A percentile compares a stretch with the other conserved stretches of the same genome.
Evolutionary conservation across 1,140 invertebrate species (phyloP).

Genomic region (Scaptomyza montana): DNA sequence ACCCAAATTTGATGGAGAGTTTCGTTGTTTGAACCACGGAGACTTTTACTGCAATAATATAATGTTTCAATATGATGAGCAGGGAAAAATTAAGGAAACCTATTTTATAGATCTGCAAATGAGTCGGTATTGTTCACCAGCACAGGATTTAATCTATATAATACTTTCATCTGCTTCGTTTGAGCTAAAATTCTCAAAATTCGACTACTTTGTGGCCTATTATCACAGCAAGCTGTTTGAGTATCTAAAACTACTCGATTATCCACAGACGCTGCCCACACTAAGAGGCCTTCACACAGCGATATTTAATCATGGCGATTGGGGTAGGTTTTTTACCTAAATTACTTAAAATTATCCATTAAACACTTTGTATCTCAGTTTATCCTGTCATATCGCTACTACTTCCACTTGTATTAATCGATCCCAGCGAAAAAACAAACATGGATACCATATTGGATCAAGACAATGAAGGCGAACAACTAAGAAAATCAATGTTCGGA

Average conservation of each 20-base stretch:
- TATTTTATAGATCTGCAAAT: constrained; percentile 74
- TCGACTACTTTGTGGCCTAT: constrained; percentile 64
- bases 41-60: constrained; percentile 85
- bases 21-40: constrained; percentile 87
- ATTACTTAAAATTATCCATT: not conserved
- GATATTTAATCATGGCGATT: constrained; percentile 55
- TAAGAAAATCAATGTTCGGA: constrained; percentile 50
- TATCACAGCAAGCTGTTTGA: constrained; percentile 66
- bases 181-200: constrained; percentile 61
- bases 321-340: constrained; percentile 47
- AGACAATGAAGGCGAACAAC: constrained; percentile 40
- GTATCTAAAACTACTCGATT: constrained; percentile 55
- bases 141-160: constrained; percentile 68
- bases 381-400: constrained; percentile 47
- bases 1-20: constrained; percentile 83
- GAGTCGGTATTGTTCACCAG: constrained; percentile 67
- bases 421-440: constrained; percentile 57
- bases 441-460: constrained; percentile 60
- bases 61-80: constrained; percentile 79
- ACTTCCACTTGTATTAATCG: constrained; percentile 56
- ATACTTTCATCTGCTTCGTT: constrained; percentile 60
- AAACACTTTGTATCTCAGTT: constrained; percentile 28
- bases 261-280: constrained; percentile 49
- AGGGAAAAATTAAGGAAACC: constrained; percentile 47
- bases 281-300: constrained; percentile 51